These are phyloP conservation scores for Oreamnos americanus DNA, from an alignment of 2,113 vertebrate species.

Conservation along the genomic window DNA sequence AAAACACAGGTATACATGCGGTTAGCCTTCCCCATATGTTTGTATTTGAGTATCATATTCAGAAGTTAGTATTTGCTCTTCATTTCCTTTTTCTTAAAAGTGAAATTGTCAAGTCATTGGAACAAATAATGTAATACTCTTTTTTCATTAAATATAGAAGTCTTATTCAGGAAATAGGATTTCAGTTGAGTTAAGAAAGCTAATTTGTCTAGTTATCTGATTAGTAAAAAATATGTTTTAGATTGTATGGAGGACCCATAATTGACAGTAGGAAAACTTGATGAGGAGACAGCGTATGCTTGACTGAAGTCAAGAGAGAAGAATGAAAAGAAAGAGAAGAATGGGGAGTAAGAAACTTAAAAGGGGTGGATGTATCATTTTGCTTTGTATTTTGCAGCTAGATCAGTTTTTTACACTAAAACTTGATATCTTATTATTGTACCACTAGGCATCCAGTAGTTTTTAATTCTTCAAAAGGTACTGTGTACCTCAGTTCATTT, in stretches of 20 bases:
- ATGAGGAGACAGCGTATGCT: not conserved
- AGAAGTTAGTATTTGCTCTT: slow-evolving; percentile 26
- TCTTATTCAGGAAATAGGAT: not conserved
- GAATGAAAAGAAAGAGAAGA: not conserved
- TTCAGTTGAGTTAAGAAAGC: not conserved
- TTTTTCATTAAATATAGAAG: not conserved
- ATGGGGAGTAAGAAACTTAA: not conserved
- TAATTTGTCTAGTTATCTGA: not conserved
- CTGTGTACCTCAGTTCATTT: not conserved
- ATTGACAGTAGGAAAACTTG: not conserved
- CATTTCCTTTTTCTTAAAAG: not conserved
- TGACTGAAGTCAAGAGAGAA: not conserved
- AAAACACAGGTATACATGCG: slow-evolving; percentile 91
- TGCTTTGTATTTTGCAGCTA: not conserved
- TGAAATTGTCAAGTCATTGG: not conserved
- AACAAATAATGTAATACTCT: slow-evolving; percentile 36
- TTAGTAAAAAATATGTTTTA: not conserved
- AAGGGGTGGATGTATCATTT: not conserved
- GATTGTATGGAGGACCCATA: not conserved
- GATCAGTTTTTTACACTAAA: slow-evolving; percentile 9
- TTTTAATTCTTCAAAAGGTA: not conserved
- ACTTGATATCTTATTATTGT: slow-evolving; percentile 8
- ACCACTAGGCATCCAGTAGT: not conserved
- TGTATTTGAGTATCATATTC: slow-evolving; percentile 6
- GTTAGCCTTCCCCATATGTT: not conserved